Conservation (phyloP, 2,113 vertebrate species). For the Chionomys nivalis region DNA sequence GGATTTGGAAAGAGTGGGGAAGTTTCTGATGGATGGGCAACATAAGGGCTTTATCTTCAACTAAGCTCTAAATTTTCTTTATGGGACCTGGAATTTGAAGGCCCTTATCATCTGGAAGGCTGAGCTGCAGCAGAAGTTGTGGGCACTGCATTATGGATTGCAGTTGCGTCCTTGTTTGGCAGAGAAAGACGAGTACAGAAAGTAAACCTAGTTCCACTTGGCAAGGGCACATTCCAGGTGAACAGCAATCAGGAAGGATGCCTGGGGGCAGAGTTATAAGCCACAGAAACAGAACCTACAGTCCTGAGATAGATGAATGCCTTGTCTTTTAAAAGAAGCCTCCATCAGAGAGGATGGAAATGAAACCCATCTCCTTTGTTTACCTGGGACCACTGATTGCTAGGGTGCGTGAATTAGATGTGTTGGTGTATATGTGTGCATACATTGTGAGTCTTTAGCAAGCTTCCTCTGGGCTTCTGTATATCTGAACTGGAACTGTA, state of each 20-base stretch:
- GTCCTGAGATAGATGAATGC: neutral
- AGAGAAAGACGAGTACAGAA: constrained; percentile 51
- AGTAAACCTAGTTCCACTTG: constrained; percentile 60
- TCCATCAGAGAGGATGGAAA: neutral
- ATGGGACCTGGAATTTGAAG: constrained; percentile 34
- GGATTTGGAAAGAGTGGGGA: neutral
- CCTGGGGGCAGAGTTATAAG: constrained; percentile 35
- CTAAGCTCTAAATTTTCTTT: constrained; percentile 51
- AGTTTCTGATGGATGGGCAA: neutral
- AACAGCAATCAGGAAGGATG: constrained; percentile 43
- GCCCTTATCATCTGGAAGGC: constrained; percentile 9
- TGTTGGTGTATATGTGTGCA: too few species aligned
- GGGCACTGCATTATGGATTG: constrained; percentile 59
- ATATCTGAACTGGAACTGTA: neutral
- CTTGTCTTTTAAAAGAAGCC: neutral
- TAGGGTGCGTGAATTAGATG: neutral
- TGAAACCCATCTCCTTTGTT: neutral
- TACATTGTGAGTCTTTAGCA: neutral
- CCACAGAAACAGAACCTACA: neutral
- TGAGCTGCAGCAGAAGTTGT: constrained; percentile 25
- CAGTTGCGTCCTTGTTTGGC: constrained; percentile 68
- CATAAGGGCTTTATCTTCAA: neutral
- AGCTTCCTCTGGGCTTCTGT: neutral
- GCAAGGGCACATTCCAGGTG: constrained; percentile 61
- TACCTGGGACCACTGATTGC: neutral